A percentile compares a stretch with the other conserved stretches of the same genome.
Conservation (phyloP, 2,113 vertebrate species). For the Corydoras maculifer region DNA sequence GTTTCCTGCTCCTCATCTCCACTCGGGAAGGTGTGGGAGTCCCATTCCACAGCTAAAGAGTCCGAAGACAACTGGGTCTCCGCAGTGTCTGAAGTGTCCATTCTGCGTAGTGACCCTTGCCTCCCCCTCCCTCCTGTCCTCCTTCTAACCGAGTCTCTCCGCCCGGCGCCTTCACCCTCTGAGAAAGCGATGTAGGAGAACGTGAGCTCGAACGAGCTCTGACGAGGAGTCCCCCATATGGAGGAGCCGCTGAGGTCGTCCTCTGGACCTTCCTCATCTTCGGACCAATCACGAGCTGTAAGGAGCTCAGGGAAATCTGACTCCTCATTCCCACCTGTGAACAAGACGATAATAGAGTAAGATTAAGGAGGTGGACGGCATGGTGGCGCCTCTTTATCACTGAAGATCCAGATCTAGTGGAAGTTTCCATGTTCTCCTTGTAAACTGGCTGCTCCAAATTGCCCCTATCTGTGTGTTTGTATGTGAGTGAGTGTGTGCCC, state of each 20-base stretch:
- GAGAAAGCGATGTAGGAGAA: conserved; percentile 83
- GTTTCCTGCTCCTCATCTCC: conserved; percentile 50
- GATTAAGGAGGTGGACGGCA: too few species aligned
- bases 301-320: conserved; percentile 80
- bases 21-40: conserved; percentile 48
- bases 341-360: too few species aligned
- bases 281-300: conserved; percentile 80
- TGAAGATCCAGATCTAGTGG: too few species aligned
- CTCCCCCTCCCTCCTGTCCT: conserved; percentile 48
- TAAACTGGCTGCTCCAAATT: too few species aligned
- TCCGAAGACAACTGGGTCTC: conserved; percentile 58
- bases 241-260: conserved; percentile 66
- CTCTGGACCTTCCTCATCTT: conserved; percentile 69
- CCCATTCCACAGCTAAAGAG: conserved; percentile 63
- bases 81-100: conserved; percentile 52
- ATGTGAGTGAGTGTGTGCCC: too few species aligned
- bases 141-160: conserved; percentile 57
- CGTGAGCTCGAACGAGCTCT: conserved; percentile 73
- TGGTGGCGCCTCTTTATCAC: too few species aligned
- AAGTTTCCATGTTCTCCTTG: too few species aligned
- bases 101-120: conserved; percentile 51
- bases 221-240: conserved; percentile 76
- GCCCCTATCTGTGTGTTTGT: too few species aligned
- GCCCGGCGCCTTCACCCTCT: conserved; percentile 53
- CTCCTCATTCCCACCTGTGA: conserved; percentile 78